Evolutionary conservation across 23 tunicate species (phyloP), one percentile per base, ranked within the genome.

Genomic region (Clavelina lepadiformis): DNA sequence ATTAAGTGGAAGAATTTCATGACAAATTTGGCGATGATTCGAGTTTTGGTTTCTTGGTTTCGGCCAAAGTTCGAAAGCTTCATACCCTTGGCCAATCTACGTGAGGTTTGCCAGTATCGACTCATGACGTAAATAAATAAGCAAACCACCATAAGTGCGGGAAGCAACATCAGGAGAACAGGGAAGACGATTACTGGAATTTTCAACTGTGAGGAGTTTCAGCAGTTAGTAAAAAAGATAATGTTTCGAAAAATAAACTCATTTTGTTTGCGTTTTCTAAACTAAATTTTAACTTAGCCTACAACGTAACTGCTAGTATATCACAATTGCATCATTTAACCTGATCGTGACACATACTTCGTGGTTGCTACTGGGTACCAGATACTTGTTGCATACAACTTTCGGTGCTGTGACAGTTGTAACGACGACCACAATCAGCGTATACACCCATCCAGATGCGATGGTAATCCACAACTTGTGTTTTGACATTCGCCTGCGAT

Each of bases 101-200:
- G 69, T 3, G 87, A 61, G 31, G 28, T 55, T 3, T 5, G 15
- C 78, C 78, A 80, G 65, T 80, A 47, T 7, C 29, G 55, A 5
- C 62, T 61, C 22, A 80, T 62, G 35, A 70, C 62, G 73, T 56
- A 51, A 29, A 52, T 30, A 52, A 80, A 80, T 15, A 80, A 32
- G 31, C 38, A 36, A 66, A 80, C 35, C 1, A 80, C 73, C 35
- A 72, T 50, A 19, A 46, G 1, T 18, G 87, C 87, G 7, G 87
- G 87, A 32, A 80, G 66, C 8, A 80, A 51, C 78, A 80, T 80
- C 65, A 80, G 51, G 7, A 63, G 27, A 46, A 80, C 71, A 5
- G 87, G 87, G 27, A 80, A 80, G 41, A 71, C 15, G 37, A 71
- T 71, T 65, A 63, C 26, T 56, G 30, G 31, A 23, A 68, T 38